Evolutionary conservation across 1,140 invertebrate genomes (phyloP), one percentile per base, ranked within the genome.

Genomic region (Scaptomyza montana): DNA sequence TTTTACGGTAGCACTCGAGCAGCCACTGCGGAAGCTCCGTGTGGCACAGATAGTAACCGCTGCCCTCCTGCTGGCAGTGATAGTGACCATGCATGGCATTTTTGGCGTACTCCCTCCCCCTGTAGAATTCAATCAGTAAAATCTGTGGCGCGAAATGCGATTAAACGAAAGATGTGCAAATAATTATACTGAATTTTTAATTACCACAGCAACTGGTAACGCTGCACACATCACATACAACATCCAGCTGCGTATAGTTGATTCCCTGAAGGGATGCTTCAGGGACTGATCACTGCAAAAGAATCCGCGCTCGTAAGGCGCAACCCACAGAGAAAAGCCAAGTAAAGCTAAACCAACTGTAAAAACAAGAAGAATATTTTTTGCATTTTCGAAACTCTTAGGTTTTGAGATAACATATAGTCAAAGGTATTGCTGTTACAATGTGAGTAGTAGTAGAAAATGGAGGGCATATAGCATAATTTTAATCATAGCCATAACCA

Each of bases 251-350:
- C 96, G 95, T 72, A 98, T 95, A 0, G 97, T 98, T 0, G 96
- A 97, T 2, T 94, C 93, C 63, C 95, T 93, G 90, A 94, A 96
- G 7, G 98, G 98, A 93, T 98, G 97, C 74, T 94, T 94, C 41
- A 99, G 94, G 5, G 97, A 97, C 82, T 98, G 96, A 93, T 99
- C 98, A 90, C 97, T 95, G 93, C 98, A 99, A 93, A 97, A 99
- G 93, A 99, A 99, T 6, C 98, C 98, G 59, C 98, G 93, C 66
- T 97, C 93, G 91, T 95, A 97, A 0, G 98, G 97, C 39, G 94
- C 92, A 12, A 95, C 96, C 93, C 94, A 95, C 1, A 96, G 78
- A 80, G 93, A 96, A 75, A 96, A 95, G 51, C 94, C 93, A 47
- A 97, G 91, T 76, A 97, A 94, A 1, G 94, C 93, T 61, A 96